Evolutionary conservation across 2,888 invertebrate species (phyloP).

Genomic region (Pyrochroa serraticornis): DNA sequence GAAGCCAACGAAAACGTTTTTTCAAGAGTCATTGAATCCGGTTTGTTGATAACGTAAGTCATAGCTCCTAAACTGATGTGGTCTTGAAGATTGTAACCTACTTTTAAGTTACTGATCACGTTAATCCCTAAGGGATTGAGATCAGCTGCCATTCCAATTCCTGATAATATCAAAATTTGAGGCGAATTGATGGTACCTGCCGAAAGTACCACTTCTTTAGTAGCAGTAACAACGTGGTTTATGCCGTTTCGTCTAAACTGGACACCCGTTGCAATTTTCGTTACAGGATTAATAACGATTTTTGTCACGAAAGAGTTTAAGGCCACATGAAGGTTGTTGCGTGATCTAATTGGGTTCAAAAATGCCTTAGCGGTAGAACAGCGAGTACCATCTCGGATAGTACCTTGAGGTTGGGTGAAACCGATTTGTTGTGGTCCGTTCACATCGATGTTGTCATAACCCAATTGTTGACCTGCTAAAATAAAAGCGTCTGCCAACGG

Average conservation of each 20-base stretch:
- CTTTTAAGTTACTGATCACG: slow-evolving; percentile 66
- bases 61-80: slow-evolving; percentile 63
- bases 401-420: slow-evolving; percentile 66
- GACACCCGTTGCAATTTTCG: slow-evolving; percentile 63
- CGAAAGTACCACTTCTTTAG: slow-evolving; percentile 65
- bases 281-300: slow-evolving; percentile 55
- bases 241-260: slow-evolving; percentile 63
- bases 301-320: slow-evolving; percentile 66
- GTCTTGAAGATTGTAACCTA: slow-evolving; percentile 71
- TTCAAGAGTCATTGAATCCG: slow-evolving; percentile 59
- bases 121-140: slow-evolving; percentile 64
- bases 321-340: slow-evolving; percentile 65
- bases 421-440: slow-evolving; percentile 67
- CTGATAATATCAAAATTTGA: slow-evolving; percentile 69
- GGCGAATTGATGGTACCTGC: slow-evolving; percentile 70
- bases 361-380: slow-evolving; percentile 66
- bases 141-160: slow-evolving; percentile 67
- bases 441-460: slow-evolving; percentile 67
- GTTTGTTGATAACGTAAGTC: slow-evolving; percentile 60
- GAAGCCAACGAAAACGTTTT: slow-evolving; percentile 64
- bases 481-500: slow-evolving; percentile 63
- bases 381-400: slow-evolving; percentile 61
- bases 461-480: slow-evolving; percentile 66
- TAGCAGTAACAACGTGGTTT: slow-evolving; percentile 58
- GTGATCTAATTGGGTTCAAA: slow-evolving; percentile 63